A percentile compares a stretch with the other conserved stretches of the same genome.
These are phyloP conservation scores for Caenorhabditis wallacei DNA, from an alignment of 2,888 invertebrate genomes.

Conservation along the genomic window DNA sequence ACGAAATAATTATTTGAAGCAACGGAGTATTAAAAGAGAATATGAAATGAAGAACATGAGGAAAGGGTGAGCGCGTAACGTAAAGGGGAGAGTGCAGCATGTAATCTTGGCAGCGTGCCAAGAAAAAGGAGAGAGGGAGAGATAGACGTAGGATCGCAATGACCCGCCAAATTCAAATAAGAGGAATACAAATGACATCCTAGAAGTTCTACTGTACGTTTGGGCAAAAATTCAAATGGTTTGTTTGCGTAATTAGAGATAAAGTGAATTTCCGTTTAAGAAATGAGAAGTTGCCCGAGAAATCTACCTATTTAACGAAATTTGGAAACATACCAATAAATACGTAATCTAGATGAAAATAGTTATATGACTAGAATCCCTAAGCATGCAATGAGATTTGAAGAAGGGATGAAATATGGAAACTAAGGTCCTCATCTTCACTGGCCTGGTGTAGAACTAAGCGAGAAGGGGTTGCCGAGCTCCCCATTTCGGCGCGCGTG, in stretches of 20 bases:
- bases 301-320: too few species aligned
- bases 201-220: neutral
- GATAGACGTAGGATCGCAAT: conserved; percentile 35
- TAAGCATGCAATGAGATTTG: neutral
- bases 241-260: too few species aligned
- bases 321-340: too few species aligned
- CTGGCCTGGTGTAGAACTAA: conserved; percentile 63
- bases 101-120: conserved; percentile 51
- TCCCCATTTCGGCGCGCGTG: conserved; percentile 74
- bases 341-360: neutral
- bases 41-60: neutral
- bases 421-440: conserved; percentile 55
- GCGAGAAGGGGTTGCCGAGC: conserved; percentile 70
- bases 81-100: conserved; percentile 10
- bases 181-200: neutral
- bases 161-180: conserved; percentile 55
- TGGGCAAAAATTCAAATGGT: too few species aligned
- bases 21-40: neutral
- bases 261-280: too few species aligned
- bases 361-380: neutral
- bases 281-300: too few species aligned
- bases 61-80: neutral
- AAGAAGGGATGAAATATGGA: conserved; percentile 40
- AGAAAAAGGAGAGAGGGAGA: conserved; percentile 20
- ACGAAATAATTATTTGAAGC: neutral